Evolutionary conservation across 2,888 invertebrate genomes (phyloP).

Genomic region (Trachelus tabidus): DNA sequence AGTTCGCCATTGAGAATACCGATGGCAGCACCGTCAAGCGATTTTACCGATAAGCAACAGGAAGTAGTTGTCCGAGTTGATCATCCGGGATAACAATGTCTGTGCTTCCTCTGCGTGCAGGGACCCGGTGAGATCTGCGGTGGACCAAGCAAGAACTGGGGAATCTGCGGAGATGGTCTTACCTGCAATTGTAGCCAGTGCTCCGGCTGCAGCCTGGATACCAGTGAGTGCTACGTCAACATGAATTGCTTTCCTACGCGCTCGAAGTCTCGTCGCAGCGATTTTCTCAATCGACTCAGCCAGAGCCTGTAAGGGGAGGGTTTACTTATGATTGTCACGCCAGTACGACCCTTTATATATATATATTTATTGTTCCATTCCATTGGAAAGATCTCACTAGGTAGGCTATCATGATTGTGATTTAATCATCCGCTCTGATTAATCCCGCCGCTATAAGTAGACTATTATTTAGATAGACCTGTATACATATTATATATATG

Average conservation of each 20-base stretch:
- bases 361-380: constrained; percentile 27
- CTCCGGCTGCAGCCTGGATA: constrained; percentile 61
- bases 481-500: not conserved
- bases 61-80: not conserved
- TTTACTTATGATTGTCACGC: not conserved
- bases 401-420: constrained; percentile 15
- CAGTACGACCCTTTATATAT: not conserved
- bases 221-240: constrained; percentile 39
- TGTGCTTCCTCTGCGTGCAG: constrained; percentile 38
- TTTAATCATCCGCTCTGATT: not conserved
- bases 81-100: not conserved
- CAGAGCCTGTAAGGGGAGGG: constrained; percentile 34
- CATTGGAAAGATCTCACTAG: constrained; percentile 35
- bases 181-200: constrained; percentile 62
- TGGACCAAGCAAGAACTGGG: constrained; percentile 55
- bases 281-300: constrained; percentile 30
- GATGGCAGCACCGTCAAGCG: not conserved
- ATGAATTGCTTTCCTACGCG: constrained; percentile 39
- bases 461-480: not conserved
- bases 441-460: constrained; percentile 3
- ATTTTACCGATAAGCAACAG: not conserved
- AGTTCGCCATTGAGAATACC: not conserved
- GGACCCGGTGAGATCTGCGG: constrained; percentile 66
- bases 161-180: constrained; percentile 63
- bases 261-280: constrained; percentile 30